phyloP scores from a whole-genome alignment of 1,140 invertebrate genomes.

The Agrilus planipennis region DNA sequence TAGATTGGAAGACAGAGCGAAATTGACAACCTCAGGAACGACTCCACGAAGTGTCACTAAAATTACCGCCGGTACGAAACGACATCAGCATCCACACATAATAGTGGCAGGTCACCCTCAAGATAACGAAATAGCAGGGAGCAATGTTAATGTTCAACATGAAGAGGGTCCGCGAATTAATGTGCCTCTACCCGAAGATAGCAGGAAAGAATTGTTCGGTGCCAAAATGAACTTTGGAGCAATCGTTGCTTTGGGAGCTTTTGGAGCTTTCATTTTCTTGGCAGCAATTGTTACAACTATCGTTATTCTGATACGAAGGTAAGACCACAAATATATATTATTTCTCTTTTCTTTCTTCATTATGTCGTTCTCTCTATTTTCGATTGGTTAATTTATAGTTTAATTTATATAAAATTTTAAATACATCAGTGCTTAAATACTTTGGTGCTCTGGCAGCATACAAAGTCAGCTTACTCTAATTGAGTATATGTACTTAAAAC shows the following conservation, averaged over 20 bases:
- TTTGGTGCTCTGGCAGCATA: too few relatives aligned
- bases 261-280: slow-evolving; percentile 81
- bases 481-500: too few relatives aligned
- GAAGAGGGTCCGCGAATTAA: slow-evolving; percentile 49
- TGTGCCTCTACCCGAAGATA: slow-evolving; percentile 55
- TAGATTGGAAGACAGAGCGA: slow-evolving; percentile 20
- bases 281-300: slow-evolving; percentile 81
- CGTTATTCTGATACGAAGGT: slow-evolving; percentile 82
- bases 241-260: slow-evolving; percentile 79
- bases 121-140: slow-evolving; percentile 42
- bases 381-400: too few relatives aligned
- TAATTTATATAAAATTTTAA: too few relatives aligned
- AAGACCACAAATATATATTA: slow-evolving; percentile 26
- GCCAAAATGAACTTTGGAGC: slow-evolving; percentile 72
- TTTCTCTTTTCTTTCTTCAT: neutral
- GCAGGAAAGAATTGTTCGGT: slow-evolving; percentile 50
- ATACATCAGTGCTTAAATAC: too few relatives aligned
- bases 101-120: slow-evolving; percentile 52
- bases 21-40: slow-evolving; percentile 4
- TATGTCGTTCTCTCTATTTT: too few relatives aligned
- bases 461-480: too few relatives aligned
- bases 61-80: slow-evolving; percentile 9
- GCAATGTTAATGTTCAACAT: slow-evolving; percentile 38
- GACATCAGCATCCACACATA: slow-evolving; percentile 37
- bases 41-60: neutral